phyloP scores from a whole-genome alignment of 1,140 invertebrate species.

The Paraescarpia echinospica region DNA sequence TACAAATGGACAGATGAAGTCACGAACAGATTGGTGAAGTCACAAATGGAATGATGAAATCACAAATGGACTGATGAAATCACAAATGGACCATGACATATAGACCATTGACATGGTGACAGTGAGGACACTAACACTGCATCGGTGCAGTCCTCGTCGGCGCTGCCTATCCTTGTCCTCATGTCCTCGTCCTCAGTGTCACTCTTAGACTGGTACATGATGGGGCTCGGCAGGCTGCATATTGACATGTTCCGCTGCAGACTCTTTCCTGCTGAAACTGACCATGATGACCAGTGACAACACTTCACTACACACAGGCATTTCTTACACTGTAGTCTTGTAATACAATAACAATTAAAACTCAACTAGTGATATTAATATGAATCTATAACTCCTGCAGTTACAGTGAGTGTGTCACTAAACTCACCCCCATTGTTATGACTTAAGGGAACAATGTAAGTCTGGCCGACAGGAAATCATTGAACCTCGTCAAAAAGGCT shows the following conservation, averaged over 20 bases:
- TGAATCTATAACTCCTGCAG: too few relatives aligned
- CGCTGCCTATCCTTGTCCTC: not conserved
- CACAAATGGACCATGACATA: not conserved
- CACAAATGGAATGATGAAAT: not conserved
- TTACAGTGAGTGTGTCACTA: too few relatives aligned
- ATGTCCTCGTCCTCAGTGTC: not conserved
- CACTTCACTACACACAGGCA: too few relatives aligned
- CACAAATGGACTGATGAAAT: not conserved
- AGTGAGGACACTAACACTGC: not conserved
- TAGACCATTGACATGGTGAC: not conserved
- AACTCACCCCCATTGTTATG: too few relatives aligned
- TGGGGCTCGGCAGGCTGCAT: not conserved
- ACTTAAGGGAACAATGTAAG: too few relatives aligned
- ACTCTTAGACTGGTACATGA: not conserved
- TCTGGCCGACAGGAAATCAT: too few relatives aligned
- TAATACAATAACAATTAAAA: too few relatives aligned
- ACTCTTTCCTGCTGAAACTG: not conserved
- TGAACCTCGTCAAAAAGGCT: too few relatives aligned
- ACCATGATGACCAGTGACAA: not conserved
- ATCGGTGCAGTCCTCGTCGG: not conserved
- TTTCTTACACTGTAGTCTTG: too few relatives aligned
- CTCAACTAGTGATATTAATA: too few relatives aligned
- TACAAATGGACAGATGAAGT: not conserved
- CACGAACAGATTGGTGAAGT: not conserved
- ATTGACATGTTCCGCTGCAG: not conserved